phyloP scores from a whole-genome alignment of 2,888 invertebrate species.

The Mimas tiliae region DNA sequence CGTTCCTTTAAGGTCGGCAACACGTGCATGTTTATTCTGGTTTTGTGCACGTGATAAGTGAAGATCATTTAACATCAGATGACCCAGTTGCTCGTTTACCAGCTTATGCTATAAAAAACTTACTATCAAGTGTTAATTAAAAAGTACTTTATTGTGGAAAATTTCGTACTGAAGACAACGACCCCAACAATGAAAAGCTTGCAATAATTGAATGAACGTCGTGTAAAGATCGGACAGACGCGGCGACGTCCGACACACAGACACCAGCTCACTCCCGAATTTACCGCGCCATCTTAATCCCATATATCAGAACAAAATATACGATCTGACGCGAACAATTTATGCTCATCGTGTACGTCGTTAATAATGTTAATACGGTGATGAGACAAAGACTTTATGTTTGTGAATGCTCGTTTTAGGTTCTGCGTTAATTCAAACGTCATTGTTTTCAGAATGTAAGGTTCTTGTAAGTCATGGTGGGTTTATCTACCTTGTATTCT shows the following conservation, averaged over 20 bases:
- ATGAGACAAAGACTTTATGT: slow-evolving; percentile 14
- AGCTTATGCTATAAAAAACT: neutral
- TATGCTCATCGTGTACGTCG: slow-evolving; percentile 1
- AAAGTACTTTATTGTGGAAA: neutral
- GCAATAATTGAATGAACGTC: slow-evolving; percentile 16
- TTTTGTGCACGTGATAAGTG: too few species aligned
- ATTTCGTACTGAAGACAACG: neutral
- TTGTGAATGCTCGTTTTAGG: neutral
- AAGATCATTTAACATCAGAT: too few species aligned
- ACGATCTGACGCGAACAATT: neutral
- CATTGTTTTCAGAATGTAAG: neutral
- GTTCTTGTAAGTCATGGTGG: neutral
- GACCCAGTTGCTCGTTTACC: too few species aligned
- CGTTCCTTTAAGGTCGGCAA: too few species aligned
- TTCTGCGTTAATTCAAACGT: neutral
- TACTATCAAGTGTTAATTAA: neutral
- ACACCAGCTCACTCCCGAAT: slow-evolving; percentile 12
- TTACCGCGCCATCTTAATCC: slow-evolving; percentile 11
- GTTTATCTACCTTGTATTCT: neutral
- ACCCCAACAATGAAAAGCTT: neutral
- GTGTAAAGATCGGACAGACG: neutral
- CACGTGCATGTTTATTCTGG: too few species aligned
- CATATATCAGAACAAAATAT: slow-evolving; percentile 9
- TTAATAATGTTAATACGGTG: slow-evolving; percentile 2
- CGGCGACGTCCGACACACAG: slow-evolving; percentile 2